Conservation (phyloP, 2,797 vertebrate genomes). For the Chaenodraco wilsoni region DNA sequence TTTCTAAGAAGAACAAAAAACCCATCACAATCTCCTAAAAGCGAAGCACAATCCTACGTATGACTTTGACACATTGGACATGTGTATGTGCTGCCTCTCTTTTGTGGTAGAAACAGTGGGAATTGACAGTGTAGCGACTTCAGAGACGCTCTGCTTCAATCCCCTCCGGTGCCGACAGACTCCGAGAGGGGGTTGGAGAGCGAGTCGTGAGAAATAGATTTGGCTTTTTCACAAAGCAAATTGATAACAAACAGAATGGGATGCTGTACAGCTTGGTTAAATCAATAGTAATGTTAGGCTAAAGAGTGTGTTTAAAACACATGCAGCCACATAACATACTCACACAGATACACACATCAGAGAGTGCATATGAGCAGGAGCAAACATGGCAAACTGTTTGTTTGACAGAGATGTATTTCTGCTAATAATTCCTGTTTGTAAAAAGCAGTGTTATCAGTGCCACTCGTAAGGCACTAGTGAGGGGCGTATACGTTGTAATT, state of each 20-base stretch:
- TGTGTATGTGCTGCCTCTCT: conserved; percentile 23
- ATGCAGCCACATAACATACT: conserved; percentile 8
- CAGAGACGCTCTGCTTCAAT: conserved; percentile 32
- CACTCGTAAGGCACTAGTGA: neutral
- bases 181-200: conserved; percentile 23
- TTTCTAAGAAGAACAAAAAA: conserved; percentile 37
- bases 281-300: conserved; percentile 29
- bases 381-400: neutral
- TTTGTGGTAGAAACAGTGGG: conserved; percentile 56
- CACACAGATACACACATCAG: conserved; percentile 8
- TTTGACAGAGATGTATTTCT: conserved; percentile 4
- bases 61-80: conserved; percentile 32
- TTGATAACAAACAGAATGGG: conserved; percentile 33
- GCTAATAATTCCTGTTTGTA: neutral
- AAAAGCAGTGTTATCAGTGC: neutral
- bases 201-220: conserved; percentile 39
- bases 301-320: conserved; percentile 24
- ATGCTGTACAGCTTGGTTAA: conserved; percentile 26
- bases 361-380: conserved; percentile 11
- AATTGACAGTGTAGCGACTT: conserved; percentile 44
- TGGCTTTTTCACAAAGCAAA: conserved; percentile 36
- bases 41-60: conserved; percentile 28
- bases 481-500: neutral
- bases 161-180: conserved; percentile 34
- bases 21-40: conserved; percentile 22